These are phyloP conservation scores for Phrynosoma blainvillii DNA, from an alignment of 2,113 vertebrate species.

Conservation along the genomic window DNA sequence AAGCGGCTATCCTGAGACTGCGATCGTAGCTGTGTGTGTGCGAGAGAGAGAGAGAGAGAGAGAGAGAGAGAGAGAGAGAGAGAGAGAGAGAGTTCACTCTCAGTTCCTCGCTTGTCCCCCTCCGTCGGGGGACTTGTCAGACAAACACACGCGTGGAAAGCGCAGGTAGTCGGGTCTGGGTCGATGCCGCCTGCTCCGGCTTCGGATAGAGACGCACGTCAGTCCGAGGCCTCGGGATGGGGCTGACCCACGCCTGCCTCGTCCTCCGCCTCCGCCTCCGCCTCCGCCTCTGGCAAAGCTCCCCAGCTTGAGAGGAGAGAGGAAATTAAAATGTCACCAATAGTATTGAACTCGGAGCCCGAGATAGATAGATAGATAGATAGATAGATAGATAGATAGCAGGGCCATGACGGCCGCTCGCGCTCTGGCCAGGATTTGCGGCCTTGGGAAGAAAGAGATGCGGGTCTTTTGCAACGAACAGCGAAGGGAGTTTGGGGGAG, in stretches of 20 bases:
- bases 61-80: background rate
- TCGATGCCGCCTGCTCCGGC: background rate
- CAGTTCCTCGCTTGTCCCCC: background rate
- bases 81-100: background rate
- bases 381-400: conserved; percentile 26
- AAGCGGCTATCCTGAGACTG: no score
- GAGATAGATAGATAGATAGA: conserved; percentile 25
- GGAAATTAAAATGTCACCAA: conserved; percentile 41
- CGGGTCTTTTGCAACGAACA: background rate
- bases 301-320: conserved; percentile 18
- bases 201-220: conserved; percentile 47
- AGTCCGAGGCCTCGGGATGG: conserved; percentile 28
- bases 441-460: background rate
- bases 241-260: conserved; percentile 27
- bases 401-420: conserved; percentile 22
- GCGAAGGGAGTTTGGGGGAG: no score
- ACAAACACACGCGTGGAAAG: background rate
- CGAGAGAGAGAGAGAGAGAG: background rate
- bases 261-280: conserved; percentile 27
- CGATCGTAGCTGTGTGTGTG: no score
- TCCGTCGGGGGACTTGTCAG: conserved; percentile 13
- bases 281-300: conserved; percentile 23
- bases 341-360: conserved; percentile 20
- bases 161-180: conserved; percentile 14
- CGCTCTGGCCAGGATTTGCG: background rate